Conservation (phyloP, 1,140 invertebrate genomes). For the Heliconius hewitsoni region DNA sequence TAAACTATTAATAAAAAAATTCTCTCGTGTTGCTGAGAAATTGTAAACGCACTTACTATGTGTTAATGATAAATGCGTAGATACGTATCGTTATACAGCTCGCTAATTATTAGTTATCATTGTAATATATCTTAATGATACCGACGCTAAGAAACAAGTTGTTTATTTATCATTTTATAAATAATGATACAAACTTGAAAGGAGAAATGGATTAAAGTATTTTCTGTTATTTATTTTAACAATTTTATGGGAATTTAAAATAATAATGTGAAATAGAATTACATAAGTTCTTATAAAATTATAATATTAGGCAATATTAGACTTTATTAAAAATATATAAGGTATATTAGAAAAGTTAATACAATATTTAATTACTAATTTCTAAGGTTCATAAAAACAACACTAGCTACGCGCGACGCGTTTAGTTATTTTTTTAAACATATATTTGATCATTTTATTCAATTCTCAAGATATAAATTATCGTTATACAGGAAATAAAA, state of each 20-base stretch:
- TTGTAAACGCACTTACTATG: neutral
- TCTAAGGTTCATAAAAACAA: too few species aligned
- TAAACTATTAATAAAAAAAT: neutral
- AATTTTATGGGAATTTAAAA: neutral
- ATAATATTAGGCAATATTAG: too few species aligned
- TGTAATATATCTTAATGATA: slow-evolving; percentile 27
- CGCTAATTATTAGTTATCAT: slow-evolving; percentile 29
- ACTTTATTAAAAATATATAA: too few species aligned
- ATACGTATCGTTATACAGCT: slow-evolving; percentile 19
- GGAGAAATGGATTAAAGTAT: neutral
- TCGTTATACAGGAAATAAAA: too few species aligned
- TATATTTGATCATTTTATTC: too few species aligned
- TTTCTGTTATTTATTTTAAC: neutral
- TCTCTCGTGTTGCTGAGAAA: neutral
- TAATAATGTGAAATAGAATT: too few species aligned
- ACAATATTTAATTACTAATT: too few species aligned
- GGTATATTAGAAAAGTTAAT: too few species aligned
- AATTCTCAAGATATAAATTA: too few species aligned
- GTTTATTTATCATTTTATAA: slow-evolving; percentile 14
- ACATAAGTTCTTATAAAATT: too few species aligned
- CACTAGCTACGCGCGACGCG: too few species aligned
- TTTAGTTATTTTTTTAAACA: too few species aligned
- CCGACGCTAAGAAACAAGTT: slow-evolving; percentile 8
- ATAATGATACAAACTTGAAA: neutral
- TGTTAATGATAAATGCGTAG: slow-evolving; percentile 24